Percentiles rank a stretch among this genome's conserved stretches.
Conservation (phyloP, 1,140 invertebrate genomes). For the Anoplolepis gracilipes region DNA sequence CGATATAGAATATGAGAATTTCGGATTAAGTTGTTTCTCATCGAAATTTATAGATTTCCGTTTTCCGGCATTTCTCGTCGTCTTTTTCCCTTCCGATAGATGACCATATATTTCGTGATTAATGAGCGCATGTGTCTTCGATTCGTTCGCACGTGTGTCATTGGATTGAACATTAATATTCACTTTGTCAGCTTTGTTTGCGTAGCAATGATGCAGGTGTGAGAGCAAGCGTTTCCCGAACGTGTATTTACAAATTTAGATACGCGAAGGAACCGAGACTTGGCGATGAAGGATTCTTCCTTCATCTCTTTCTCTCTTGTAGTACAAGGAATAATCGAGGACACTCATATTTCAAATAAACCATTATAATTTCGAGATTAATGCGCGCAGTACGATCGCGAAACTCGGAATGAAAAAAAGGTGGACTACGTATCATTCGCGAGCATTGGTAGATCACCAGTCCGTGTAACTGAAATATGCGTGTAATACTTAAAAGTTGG, state of each 20-base stretch:
- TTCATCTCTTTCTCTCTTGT: background rate
- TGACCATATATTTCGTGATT: conserved; percentile 67
- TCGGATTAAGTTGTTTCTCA: conserved; percentile 41
- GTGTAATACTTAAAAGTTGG: conserved; percentile 28
- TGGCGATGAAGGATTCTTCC: conserved; percentile 1
- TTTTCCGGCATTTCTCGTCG: conserved; percentile 47
- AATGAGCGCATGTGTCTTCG: conserved; percentile 74
- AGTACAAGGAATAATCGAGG: conserved; percentile 42
- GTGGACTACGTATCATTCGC: background rate
- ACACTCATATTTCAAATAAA: conserved; percentile 30
- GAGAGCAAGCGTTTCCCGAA: background rate
- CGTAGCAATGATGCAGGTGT: background rate
- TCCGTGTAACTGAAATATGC: conserved; percentile 12
- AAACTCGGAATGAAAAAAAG: background rate
- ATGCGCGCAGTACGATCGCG: conserved; percentile 18
- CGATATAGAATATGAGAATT: background rate
- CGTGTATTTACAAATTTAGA: conserved; percentile 58
- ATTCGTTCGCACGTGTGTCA: conserved; percentile 73
- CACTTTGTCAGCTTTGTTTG: conserved; percentile 56
- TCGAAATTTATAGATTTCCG: background rate
- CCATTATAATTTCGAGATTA: conserved; percentile 43
- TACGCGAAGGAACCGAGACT: background rate
- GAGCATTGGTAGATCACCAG: background rate
- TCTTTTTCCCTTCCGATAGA: conserved; percentile 51
- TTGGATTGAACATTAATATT: conserved; percentile 59